A percentile compares a stretch with the other conserved stretches of the same genome.
phyloP scores from a whole-genome alignment of 2,888 invertebrate genomes.

The Monochamus alternatus region DNA sequence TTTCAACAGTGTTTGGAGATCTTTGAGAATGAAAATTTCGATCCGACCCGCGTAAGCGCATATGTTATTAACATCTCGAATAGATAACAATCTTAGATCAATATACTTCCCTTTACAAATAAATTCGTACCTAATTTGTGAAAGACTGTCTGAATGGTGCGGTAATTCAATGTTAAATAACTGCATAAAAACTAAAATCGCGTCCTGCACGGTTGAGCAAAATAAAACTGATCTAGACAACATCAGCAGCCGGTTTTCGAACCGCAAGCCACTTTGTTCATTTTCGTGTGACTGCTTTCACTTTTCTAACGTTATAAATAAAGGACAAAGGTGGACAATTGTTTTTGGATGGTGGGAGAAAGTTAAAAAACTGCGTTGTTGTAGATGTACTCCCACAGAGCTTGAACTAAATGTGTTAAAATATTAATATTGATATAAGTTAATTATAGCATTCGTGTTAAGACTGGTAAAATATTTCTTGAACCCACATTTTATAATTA shows the following conservation, averaged over 20 bases:
- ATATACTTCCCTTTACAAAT: neutral
- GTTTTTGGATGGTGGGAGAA: neutral
- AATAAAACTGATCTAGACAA: conserved; percentile 26
- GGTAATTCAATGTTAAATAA: conserved; percentile 30
- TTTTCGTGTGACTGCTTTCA: conserved; percentile 13
- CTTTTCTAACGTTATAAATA: conserved; percentile 5
- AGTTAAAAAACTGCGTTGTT: too few relatives aligned
- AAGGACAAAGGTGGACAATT: neutral
- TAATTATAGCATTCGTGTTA: too few relatives aligned
- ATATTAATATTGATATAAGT: too few relatives aligned
- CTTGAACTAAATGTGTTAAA: too few relatives aligned
- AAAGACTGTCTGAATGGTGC: neutral
- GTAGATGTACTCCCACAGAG: too few relatives aligned
- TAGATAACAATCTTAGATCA: too few relatives aligned
- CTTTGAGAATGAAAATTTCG: too few relatives aligned
- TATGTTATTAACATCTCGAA: too few relatives aligned
- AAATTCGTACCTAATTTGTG: conserved; percentile 1
- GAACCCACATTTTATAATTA: too few relatives aligned
- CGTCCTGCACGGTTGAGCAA: conserved; percentile 9
- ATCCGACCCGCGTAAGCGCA: too few relatives aligned
- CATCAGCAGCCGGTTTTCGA: conserved; percentile 4
- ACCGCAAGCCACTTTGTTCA: neutral
- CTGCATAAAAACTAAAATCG: conserved; percentile 7
- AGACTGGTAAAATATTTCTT: too few relatives aligned
- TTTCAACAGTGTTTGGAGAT: too few relatives aligned